Conservation (phyloP, 1,140 invertebrate genomes). For the Drosophila mauritiana region DNA sequence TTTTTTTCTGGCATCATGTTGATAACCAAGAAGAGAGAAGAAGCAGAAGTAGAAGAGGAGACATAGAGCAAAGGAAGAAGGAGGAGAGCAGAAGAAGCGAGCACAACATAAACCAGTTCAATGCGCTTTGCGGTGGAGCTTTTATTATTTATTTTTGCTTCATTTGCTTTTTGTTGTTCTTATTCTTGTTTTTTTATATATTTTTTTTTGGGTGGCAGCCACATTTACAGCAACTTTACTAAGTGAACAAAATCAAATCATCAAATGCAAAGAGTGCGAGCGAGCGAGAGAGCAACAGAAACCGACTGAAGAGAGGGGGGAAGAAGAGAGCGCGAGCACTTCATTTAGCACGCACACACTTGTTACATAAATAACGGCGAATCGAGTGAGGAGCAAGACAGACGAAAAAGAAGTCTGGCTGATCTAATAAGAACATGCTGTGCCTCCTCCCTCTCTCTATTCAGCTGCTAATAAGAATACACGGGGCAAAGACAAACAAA, state of each 20-base stretch:
- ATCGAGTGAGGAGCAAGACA: conserved; percentile 69
- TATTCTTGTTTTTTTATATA: not conserved
- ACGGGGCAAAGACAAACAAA: conserved; percentile 11
- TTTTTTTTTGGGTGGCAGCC: conserved; percentile 30
- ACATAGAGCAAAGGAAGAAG: conserved; percentile 16
- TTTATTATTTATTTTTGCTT: conserved; percentile 44
- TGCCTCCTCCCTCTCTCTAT: not conserved
- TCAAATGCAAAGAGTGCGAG: conserved; percentile 48
- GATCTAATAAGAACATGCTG: conserved; percentile 64
- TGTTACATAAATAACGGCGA: conserved; percentile 82
- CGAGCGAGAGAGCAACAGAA: not conserved
- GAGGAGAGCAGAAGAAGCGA: conserved; percentile 36
- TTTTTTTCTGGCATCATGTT: conserved; percentile 52
- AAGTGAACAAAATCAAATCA: conserved; percentile 54
- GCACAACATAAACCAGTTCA: conserved; percentile 73
- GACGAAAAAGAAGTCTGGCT: conserved; percentile 64
- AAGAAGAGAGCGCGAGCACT: conserved; percentile 43
- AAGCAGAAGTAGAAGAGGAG: not conserved
- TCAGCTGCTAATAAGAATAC: conserved; percentile 1
- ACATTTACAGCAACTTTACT: conserved; percentile 39
- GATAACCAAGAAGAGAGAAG: conserved; percentile 59
- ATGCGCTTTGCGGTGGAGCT: conserved; percentile 68
- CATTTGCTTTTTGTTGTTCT: conserved; percentile 6
- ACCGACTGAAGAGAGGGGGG: not conserved
- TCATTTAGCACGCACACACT: conserved; percentile 76